Evolutionary conservation across 2,113 vertebrate genomes (phyloP).

Genomic region (Tetrax tetrax): DNA sequence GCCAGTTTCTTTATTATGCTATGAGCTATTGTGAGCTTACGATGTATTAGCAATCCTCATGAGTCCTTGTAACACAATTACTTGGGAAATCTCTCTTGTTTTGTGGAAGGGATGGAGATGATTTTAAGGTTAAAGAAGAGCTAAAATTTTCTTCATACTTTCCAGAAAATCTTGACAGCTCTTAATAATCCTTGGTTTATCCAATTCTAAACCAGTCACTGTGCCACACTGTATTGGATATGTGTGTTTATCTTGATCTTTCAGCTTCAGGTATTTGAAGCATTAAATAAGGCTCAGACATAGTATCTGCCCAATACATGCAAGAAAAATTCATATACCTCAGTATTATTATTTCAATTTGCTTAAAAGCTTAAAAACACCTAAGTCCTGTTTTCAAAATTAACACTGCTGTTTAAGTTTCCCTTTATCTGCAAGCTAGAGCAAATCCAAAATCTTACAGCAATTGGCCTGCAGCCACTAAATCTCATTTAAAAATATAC

Average conservation of each 20-base stretch:
- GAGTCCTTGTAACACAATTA: not conserved
- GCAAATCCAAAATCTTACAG: not conserved
- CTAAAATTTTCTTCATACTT: not conserved
- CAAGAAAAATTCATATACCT: not conserved
- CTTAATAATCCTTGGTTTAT: not conserved
- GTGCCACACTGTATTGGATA: not conserved
- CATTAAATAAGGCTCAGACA: not conserved
- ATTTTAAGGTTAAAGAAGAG: not conserved
- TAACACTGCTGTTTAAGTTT: not conserved
- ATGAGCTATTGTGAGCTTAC: not conserved
- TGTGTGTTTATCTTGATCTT: not conserved
- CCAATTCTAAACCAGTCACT: not conserved
- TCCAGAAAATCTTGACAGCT: not conserved
- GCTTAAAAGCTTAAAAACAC: not conserved
- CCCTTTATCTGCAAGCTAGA: not conserved
- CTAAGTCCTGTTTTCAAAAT: not conserved
- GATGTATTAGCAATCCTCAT: not conserved
- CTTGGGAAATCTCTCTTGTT: not conserved
- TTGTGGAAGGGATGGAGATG: not conserved
- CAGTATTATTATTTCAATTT: not conserved
- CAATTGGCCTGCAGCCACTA: not conserved
- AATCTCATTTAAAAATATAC: not conserved
- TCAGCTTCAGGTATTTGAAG: not conserved
- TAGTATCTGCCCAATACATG: not conserved
- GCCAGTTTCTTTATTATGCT: not conserved